These are phyloP conservation scores for Perizoma flavofasciatum DNA, from an alignment of 2,888 invertebrate species.

Conservation along the genomic window DNA sequence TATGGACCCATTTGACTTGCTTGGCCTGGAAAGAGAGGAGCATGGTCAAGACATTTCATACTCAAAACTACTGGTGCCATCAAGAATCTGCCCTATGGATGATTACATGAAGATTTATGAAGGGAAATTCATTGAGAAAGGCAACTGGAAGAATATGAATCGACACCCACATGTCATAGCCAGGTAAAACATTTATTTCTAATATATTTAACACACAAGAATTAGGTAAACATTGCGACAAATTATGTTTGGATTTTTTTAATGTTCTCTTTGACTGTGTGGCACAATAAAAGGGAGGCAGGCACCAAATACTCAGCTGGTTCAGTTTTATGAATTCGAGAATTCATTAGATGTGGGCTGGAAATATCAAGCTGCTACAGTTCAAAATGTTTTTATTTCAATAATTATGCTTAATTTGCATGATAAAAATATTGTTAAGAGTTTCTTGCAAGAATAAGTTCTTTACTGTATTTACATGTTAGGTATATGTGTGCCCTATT, in stretches of 20 bases:
- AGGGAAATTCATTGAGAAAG: slow-evolving; percentile 72
- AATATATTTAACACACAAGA: too few species aligned
- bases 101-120: slow-evolving; percentile 79
- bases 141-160: slow-evolving; percentile 57
- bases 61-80: slow-evolving; percentile 91
- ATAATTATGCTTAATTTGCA: slow-evolving; percentile 16
- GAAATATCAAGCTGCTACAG: not conserved
- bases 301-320: too few species aligned
- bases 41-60: slow-evolving; percentile 97
- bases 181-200: slow-evolving; percentile 64
- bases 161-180: slow-evolving; percentile 83
- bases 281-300: not conserved
- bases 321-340: too few species aligned
- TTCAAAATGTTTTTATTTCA: not conserved
- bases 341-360: not conserved
- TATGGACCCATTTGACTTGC: slow-evolving; percentile 92
- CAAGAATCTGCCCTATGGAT: slow-evolving; percentile 78
- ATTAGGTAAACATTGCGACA: too few species aligned
- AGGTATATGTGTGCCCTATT: slow-evolving; percentile 7
- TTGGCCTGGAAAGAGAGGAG: slow-evolving; percentile 91
- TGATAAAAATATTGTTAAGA: not conserved
- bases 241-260: too few species aligned
- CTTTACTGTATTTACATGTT: not conserved
- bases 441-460: not conserved
- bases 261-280: too few species aligned